Conservation (phyloP, 2,888 invertebrate genomes). For the Tuberolachnus salignus region DNA sequence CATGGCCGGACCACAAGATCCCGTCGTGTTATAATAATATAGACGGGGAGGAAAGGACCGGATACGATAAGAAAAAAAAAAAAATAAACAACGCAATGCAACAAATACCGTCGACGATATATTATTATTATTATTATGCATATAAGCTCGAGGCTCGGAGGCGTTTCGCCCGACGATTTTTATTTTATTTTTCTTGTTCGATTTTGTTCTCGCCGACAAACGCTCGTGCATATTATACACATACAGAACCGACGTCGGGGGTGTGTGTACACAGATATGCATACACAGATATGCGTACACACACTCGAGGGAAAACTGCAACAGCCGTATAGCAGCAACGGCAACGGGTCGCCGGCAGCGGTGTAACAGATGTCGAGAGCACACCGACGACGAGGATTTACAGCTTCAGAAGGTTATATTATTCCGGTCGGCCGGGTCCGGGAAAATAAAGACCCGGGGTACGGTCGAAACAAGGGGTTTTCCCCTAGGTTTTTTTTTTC, state of each 20-base stretch:
- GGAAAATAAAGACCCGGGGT: constrained; percentile 34
- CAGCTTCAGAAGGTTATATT: constrained; percentile 48
- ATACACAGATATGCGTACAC: background rate
- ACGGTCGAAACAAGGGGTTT: constrained; percentile 38
- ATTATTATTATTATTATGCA: background rate
- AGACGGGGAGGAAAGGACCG: no score
- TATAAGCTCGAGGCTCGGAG: background rate
- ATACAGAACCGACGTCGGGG: no score
- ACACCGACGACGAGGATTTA: constrained; percentile 39
- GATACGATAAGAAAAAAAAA: no score
- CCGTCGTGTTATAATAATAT: no score
- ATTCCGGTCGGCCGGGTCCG: constrained; percentile 43
- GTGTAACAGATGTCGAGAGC: constrained; percentile 39
- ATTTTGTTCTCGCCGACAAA: constrained; percentile 22
- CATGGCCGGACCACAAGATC: background rate
- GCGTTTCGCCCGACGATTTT: constrained; percentile 23
- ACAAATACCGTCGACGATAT: constrained; percentile 8
- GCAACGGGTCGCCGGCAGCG: no score
- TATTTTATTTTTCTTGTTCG: background rate
- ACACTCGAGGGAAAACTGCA: constrained; percentile 33
- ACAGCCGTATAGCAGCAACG: no score
- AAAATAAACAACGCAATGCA: no score
- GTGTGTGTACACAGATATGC: background rate
- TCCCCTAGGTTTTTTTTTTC: background rate
- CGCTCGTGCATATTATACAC: background rate